Evolutionary conservation across 2,113 vertebrate genomes (phyloP).

Genomic region (Mobula birostris): DNA sequence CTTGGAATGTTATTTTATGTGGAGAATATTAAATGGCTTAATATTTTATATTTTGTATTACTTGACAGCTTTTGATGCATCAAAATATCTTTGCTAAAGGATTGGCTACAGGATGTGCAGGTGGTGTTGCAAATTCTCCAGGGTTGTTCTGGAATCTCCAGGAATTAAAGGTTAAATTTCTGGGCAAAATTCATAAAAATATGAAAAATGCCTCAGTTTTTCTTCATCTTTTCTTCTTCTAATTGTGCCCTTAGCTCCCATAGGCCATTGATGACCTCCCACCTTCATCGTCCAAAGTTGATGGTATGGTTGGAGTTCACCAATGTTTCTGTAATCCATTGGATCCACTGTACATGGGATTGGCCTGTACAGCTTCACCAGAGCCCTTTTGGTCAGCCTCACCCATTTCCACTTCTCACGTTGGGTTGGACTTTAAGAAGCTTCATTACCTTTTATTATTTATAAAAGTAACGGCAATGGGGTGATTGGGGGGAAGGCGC

Average conservation of each 20-base stretch:
- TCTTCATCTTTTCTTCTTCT: no score
- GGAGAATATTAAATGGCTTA: neutral
- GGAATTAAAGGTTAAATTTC: neutral
- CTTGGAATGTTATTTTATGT: neutral
- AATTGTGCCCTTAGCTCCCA: no score
- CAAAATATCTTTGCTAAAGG: conserved; percentile 10
- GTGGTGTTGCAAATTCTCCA: neutral
- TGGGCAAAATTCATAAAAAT: neutral
- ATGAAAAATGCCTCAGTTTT: no score
- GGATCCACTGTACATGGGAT: no score
- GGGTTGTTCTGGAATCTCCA: neutral
- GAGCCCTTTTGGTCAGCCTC: no score
- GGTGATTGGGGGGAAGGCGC: neutral
- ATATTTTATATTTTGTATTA: neutral
- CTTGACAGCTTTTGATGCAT: neutral
- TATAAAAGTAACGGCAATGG: neutral
- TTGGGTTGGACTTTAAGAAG: no score
- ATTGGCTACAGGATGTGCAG: neutral
- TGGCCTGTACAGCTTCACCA: no score
- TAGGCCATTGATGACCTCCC: no score
- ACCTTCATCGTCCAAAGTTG: no score
- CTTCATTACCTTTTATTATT: neutral
- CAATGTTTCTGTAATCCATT: no score
- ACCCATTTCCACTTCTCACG: no score
- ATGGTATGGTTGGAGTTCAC: no score